These are phyloP conservation scores for Furcifer pardalis DNA, from an alignment of 2,797 vertebrate species.

Conservation along the genomic window DNA sequence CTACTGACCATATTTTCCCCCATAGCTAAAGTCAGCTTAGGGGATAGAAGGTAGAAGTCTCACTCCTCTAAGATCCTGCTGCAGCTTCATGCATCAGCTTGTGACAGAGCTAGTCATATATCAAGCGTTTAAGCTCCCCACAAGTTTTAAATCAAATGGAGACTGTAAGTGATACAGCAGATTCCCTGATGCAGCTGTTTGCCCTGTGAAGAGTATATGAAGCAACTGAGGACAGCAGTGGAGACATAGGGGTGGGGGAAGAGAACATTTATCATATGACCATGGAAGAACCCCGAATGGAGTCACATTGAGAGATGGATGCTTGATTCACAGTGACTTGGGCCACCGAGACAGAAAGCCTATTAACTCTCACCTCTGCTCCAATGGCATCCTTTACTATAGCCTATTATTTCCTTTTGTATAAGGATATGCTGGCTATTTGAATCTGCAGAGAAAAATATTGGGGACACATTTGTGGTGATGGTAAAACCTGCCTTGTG, in stretches of 20 bases:
- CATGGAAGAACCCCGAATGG: not conserved
- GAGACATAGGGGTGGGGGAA: too few relatives aligned
- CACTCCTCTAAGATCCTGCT: too few relatives aligned
- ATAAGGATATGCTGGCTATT: not conserved
- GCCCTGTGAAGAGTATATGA: too few relatives aligned
- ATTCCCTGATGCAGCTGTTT: not conserved
- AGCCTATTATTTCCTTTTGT: not conserved
- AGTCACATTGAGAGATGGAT: not conserved
- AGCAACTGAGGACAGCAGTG: not conserved
- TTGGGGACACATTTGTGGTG: not conserved
- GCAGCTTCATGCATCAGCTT: too few relatives aligned
- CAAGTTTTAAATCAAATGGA: not conserved
- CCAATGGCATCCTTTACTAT: not conserved
- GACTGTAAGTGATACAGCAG: not conserved
- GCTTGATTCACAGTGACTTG: not conserved
- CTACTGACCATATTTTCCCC: too few relatives aligned
- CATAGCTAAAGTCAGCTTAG: too few relatives aligned
- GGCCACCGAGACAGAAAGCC: too few relatives aligned
- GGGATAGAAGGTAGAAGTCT: too few relatives aligned
- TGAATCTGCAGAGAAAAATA: not conserved
- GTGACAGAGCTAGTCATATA: too few relatives aligned
- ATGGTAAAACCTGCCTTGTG: not conserved
- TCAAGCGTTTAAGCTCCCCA: not conserved
- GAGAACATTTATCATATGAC: too few relatives aligned
- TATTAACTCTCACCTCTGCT: not conserved